Evolutionary conservation across 2,113 vertebrate species (phyloP).

Genomic region (Agapornis roseicollis): DNA sequence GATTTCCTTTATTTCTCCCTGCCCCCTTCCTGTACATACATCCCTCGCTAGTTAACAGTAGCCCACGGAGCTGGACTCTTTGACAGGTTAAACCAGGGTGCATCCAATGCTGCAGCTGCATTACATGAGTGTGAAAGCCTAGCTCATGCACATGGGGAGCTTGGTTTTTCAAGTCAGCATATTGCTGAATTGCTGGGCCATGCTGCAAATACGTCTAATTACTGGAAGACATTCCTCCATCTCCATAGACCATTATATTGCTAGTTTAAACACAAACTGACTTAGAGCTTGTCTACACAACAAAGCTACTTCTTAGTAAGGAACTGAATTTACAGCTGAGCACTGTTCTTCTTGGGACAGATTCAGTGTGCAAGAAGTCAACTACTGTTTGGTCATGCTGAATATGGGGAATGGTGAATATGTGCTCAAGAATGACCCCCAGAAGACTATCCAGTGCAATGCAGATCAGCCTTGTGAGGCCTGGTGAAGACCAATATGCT

Average conservation of each 20-base stretch:
- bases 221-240: not conserved
- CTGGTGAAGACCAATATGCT: not conserved
- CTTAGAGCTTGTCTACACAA: not conserved
- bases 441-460: not conserved
- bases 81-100: not conserved
- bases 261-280: not conserved
- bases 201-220: not conserved
- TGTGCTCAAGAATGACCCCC: not conserved
- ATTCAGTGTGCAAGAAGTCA: not conserved
- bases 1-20: not conserved
- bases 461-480: not conserved
- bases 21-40: not conserved
- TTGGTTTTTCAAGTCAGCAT: not conserved
- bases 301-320: not conserved
- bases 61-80: fast-evolving
- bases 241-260: not conserved
- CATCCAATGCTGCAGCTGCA: not conserved
- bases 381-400: not conserved
- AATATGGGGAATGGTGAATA: not conserved
- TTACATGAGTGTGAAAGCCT: not conserved
- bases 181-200: not conserved
- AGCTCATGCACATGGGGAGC: not conserved
- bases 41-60: not conserved
- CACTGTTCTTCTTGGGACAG: not conserved
- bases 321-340: not conserved